Percentiles rank a stretch among this genome's conserved stretches.
Conservation (phyloP, 2,113 vertebrate species). For the Silurus asotus region DNA sequence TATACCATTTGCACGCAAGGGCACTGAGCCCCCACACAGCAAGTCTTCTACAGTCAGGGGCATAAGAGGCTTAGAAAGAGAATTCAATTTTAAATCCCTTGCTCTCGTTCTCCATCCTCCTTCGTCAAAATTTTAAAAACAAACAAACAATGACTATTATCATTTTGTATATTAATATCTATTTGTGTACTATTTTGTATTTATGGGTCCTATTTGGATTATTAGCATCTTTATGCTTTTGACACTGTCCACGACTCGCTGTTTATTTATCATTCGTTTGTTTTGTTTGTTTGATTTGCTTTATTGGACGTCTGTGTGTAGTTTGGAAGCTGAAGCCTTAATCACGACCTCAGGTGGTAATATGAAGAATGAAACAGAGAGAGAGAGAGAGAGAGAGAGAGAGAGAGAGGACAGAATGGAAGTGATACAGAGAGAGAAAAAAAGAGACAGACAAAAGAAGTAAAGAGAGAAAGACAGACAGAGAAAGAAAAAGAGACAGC, state of each 20-base stretch:
- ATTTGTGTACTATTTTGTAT: too few relatives aligned
- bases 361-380: neutral
- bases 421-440: neutral
- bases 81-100: neutral
- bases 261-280: too few relatives aligned
- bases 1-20: conserved; percentile 45
- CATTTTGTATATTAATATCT: too few relatives aligned
- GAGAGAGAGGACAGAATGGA: neutral
- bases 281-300: neutral
- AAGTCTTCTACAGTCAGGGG: neutral
- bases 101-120: neutral
- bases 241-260: too few relatives aligned
- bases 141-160: too few relatives aligned
- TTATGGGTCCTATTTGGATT: too few relatives aligned
- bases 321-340: neutral
- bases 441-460: neutral
- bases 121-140: neutral
- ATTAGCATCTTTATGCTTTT: too few relatives aligned
- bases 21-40: neutral
- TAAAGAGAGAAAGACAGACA: neutral
- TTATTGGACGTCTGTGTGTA: neutral
- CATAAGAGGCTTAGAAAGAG: neutral
- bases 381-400: neutral
- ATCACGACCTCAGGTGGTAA: neutral
- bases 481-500: neutral